Conservation (phyloP, 2,888 invertebrate genomes). For the Acrobasis consociella region DNA sequence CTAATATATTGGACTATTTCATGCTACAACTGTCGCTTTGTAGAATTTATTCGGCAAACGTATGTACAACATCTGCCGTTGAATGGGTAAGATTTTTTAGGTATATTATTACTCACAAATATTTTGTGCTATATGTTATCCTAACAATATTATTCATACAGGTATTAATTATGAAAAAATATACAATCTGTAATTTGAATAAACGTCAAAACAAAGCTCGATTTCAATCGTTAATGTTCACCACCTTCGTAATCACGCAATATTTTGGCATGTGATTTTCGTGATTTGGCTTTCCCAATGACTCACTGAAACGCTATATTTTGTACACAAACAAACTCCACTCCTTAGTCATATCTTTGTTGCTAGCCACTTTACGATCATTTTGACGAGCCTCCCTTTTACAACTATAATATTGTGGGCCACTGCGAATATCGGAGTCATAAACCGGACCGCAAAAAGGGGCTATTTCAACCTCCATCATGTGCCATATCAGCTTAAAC, state of each 20-base stretch:
- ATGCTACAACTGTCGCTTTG: conserved; percentile 40
- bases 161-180: no score
- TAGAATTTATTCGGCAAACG: conserved; percentile 31
- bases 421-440: conserved; percentile 42
- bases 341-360: conserved; percentile 23
- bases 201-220: conserved; percentile 21
- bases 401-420: conserved; percentile 24
- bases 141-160: no score
- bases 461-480: conserved; percentile 41
- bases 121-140: no score
- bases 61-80: conserved; percentile 19
- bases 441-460: conserved; percentile 52
- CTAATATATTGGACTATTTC: conserved; percentile 35
- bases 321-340: conserved; percentile 29
- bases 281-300: conserved; percentile 53
- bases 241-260: conserved; percentile 47
- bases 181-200: not conserved
- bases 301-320: conserved; percentile 47
- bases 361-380: conserved; percentile 17
- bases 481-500: no score
- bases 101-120: not conserved
- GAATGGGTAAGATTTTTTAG: conserved; percentile 28
- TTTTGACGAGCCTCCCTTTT: conserved; percentile 23
- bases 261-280: conserved; percentile 47
- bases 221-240: conserved; percentile 26